Evolutionary conservation across 2,113 vertebrate genomes (phyloP).

Genomic region (Pseudois nayaur): DNA sequence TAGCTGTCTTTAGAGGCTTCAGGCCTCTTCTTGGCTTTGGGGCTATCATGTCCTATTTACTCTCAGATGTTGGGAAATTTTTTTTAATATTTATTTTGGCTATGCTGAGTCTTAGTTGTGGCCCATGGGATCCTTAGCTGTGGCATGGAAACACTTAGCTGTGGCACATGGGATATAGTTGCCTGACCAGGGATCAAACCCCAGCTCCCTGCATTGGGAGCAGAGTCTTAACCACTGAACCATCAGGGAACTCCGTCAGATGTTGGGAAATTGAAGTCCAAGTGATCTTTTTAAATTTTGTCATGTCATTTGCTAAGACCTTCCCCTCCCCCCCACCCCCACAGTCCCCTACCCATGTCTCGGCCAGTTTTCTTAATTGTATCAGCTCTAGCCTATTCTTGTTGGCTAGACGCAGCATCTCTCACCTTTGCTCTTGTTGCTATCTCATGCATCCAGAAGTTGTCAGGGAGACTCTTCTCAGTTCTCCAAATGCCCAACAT

Average conservation of each 20-base stretch:
- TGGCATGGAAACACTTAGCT: background rate
- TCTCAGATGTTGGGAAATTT: background rate
- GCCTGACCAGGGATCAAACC: background rate
- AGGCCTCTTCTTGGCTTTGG: background rate
- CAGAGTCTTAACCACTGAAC: background rate
- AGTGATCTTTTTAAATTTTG: background rate
- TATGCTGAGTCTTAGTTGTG: background rate
- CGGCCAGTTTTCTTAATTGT: background rate
- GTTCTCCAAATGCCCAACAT: background rate
- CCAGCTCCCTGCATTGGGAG: background rate
- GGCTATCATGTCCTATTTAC: background rate
- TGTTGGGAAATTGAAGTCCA: background rate
- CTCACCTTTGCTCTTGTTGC: background rate
- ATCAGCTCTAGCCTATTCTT: background rate
- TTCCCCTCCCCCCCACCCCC: rapidly evolving
- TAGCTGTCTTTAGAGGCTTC: rapidly evolving
- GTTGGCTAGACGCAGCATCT: background rate
- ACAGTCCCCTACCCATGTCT: background rate
- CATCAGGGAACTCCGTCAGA: background rate
- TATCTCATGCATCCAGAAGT: too few relatives aligned
- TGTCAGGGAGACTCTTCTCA: background rate
- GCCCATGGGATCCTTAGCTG: background rate
- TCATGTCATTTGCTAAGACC: background rate
- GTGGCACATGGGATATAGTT: background rate
- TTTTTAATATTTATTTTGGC: background rate